Percentiles rank a stretch among this genome's conserved stretches.
Evolutionary conservation across 2,888 invertebrate genomes (phyloP).

Genomic region (Aquatica leii): DNA sequence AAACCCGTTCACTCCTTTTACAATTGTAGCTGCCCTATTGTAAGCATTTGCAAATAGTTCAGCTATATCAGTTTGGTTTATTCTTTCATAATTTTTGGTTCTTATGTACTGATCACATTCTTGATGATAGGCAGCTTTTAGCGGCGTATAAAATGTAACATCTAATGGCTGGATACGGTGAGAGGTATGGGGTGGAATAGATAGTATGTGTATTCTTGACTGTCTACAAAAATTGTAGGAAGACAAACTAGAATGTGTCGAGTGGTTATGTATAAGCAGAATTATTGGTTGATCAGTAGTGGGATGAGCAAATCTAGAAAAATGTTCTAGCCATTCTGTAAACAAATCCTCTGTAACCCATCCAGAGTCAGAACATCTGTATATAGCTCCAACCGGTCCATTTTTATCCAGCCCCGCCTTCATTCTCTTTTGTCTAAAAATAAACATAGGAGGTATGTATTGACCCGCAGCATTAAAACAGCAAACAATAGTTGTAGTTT

Average conservation of each 20-base stretch:
- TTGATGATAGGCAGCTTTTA: background rate
- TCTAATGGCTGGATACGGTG: background rate
- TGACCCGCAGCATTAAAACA: conserved; percentile 48
- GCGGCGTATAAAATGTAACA: background rate
- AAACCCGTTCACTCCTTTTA: too few relatives aligned
- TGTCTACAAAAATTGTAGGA: background rate
- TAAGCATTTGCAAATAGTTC: too few relatives aligned
- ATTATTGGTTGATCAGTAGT: background rate
- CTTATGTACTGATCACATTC: background rate
- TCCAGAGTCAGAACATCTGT: background rate
- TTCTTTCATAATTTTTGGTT: background rate
- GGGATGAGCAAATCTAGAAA: background rate
- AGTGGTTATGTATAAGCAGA: background rate
- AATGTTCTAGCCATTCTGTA: background rate
- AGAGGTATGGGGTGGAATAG: background rate
- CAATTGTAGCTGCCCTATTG: too few relatives aligned
- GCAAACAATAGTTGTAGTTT: conserved; percentile 51
- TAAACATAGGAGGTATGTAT: background rate
- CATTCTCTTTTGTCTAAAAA: background rate
- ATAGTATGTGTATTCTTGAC: background rate
- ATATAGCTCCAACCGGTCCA: background rate
- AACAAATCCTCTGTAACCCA: background rate
- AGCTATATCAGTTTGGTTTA: background rate
- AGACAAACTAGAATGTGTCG: background rate
- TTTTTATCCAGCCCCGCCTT: background rate